These are phyloP conservation scores for Strongylocentrotus purpuratus DNA, from an alignment of 35 echinoderm and acorn worm species.

Conservation along the genomic window DNA sequence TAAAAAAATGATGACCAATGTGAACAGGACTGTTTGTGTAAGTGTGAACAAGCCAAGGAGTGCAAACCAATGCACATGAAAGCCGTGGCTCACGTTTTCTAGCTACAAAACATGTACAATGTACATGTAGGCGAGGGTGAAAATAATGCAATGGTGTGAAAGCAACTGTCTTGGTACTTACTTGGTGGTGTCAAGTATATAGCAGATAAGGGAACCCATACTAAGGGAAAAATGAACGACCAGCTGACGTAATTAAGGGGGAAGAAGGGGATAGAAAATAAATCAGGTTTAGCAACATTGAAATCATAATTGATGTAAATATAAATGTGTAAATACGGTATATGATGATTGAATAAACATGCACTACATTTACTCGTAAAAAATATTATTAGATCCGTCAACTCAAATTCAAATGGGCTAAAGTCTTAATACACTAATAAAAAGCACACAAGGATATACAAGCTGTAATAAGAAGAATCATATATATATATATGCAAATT, in stretches of 20 bases:
- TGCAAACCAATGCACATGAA: not conserved
- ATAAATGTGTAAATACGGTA: not conserved
- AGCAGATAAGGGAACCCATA: conserved; percentile 76
- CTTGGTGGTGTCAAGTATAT: conserved; percentile 67
- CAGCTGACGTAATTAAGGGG: conserved; percentile 51
- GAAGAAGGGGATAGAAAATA: conserved; percentile 30
- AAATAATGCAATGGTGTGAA: not conserved
- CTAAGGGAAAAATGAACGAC: conserved; percentile 72
- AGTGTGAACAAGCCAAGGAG: too few relatives aligned
- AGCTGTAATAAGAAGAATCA: too few relatives aligned
- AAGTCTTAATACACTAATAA: not conserved
- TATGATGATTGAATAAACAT: not conserved
- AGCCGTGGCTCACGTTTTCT: not conserved
- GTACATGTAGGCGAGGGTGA: not conserved
- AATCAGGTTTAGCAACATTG: not conserved
- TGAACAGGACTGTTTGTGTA: not conserved
- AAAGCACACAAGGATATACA: too few relatives aligned
- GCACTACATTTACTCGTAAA: not conserved
- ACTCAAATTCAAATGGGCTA: not conserved
- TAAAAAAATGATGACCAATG: not conserved
- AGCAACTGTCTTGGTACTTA: conserved; percentile 53
- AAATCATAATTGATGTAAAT: conserved; percentile 14
- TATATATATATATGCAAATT: not conserved
- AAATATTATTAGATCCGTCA: not conserved
- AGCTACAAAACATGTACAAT: not conserved